Evolutionary conservation across 2,888 invertebrate genomes (phyloP).

Genomic region (Aproaerema taeniolella): DNA sequence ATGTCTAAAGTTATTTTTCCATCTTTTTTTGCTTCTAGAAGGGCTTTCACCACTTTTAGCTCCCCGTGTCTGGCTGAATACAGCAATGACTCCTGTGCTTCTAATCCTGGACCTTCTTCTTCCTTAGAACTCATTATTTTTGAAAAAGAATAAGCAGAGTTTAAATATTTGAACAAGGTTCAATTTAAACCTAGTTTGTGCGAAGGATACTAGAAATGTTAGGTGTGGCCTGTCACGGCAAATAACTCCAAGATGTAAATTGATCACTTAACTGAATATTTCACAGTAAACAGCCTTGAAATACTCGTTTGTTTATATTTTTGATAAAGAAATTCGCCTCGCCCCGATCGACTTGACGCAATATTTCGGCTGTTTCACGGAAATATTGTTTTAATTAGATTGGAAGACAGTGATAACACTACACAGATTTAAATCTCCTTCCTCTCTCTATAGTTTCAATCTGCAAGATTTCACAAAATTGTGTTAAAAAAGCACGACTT

Average conservation of each 20-base stretch:
- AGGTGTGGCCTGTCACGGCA: conserved; percentile 15
- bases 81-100: conserved; percentile 77
- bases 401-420: no score
- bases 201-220: conserved; percentile 14
- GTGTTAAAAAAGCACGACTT: neutral
- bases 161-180: no score
- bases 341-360: conserved; percentile 3
- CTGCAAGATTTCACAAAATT: no score
- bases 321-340: conserved; percentile 10
- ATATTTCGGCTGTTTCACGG: neutral
- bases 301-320: conserved; percentile 12
- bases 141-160: neutral
- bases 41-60: conserved; percentile 67
- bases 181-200: no score
- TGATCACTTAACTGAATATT: conserved; percentile 14
- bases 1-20: conserved; percentile 76
- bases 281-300: conserved; percentile 9
- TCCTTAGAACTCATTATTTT: conserved; percentile 42
- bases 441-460: neutral
- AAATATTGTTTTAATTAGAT: no score
- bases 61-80: conserved; percentile 81
- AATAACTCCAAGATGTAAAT: conserved; percentile 9
- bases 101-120: conserved; percentile 37
- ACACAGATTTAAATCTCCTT: neutral
- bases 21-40: conserved; percentile 67